A percentile compares a stretch with the other conserved stretches of the same genome.
These are phyloP conservation scores for Sarcoramphus papa DNA, from an alignment of 2,797 vertebrate genomes.

Conservation along the genomic window DNA sequence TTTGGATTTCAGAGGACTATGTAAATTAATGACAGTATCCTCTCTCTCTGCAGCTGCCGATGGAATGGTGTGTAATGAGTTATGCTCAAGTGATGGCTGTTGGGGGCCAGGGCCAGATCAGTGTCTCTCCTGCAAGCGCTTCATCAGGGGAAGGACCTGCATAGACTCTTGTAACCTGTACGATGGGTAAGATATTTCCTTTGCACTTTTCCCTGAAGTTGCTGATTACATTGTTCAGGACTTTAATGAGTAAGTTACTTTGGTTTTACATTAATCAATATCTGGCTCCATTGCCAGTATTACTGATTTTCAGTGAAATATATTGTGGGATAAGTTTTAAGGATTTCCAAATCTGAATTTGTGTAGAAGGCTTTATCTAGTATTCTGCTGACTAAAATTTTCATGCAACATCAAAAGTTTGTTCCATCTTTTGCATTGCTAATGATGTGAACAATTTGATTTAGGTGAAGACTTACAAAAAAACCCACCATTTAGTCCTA, in stretches of 20 bases:
- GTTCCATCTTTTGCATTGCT: not conserved
- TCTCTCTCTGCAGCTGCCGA: slow-evolving; percentile 79
- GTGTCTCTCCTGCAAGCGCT: slow-evolving; percentile 89
- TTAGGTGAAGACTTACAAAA: not conserved
- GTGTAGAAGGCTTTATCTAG: not conserved
- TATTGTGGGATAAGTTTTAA: not conserved
- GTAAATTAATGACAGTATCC: not conserved
- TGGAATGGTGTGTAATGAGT: slow-evolving; percentile 86
- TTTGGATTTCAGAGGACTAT: not conserved
- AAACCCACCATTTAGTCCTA: not conserved
- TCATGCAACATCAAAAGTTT: not conserved
- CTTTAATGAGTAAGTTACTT: not conserved
- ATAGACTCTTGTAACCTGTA: slow-evolving; percentile 90
- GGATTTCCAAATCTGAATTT: not conserved
- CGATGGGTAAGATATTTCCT: slow-evolving; percentile 79
- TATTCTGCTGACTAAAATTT: not conserved
- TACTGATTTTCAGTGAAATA: not conserved
- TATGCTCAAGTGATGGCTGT: slow-evolving; percentile 91
- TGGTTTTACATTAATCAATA: not conserved
- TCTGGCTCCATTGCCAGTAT: not conserved
- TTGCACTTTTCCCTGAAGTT: not conserved
- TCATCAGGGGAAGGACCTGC: slow-evolving; percentile 87
- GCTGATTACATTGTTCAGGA: not conserved
- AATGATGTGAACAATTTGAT: not conserved
- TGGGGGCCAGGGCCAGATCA: slow-evolving; percentile 95